phyloP scores from a whole-genome alignment of 2,113 vertebrate genomes.

The Hippolais icterina region DNA sequence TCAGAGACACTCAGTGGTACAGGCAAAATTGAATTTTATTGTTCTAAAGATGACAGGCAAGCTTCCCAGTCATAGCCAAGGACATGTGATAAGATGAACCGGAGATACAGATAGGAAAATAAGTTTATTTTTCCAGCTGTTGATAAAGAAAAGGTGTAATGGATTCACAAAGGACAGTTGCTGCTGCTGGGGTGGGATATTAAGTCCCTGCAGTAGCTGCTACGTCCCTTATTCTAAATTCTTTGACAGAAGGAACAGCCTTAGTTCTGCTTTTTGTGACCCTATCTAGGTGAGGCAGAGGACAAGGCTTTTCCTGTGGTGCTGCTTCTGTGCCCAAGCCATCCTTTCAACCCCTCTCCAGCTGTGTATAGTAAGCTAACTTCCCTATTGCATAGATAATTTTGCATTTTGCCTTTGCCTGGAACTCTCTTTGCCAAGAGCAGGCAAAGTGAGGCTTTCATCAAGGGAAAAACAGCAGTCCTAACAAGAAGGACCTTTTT shows the following conservation, averaged over 20 bases:
- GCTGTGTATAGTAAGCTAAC: background rate
- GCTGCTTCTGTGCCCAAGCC: background rate
- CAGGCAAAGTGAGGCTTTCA: background rate
- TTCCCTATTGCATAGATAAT: background rate
- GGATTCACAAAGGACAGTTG: background rate
- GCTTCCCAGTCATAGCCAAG: background rate
- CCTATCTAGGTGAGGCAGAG: background rate
- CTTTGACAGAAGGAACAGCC: background rate
- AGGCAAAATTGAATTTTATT: background rate
- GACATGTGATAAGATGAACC: background rate
- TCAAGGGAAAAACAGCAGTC: background rate
- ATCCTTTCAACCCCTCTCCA: background rate
- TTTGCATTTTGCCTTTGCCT: background rate
- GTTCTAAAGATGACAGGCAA: background rate
- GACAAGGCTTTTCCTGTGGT: background rate
- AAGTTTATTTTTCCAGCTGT: background rate
- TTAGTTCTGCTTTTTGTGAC: background rate
- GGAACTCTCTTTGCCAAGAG: background rate
- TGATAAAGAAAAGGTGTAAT: background rate
- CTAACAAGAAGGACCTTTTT: too few relatives aligned
- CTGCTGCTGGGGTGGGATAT: background rate
- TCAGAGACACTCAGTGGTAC: background rate
- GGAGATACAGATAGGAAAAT: background rate
- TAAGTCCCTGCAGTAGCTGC: background rate
- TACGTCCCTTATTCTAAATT: background rate